Evolutionary conservation across 1,140 invertebrate genomes (phyloP).

Genomic region (Neodiprion pinetum): DNA sequence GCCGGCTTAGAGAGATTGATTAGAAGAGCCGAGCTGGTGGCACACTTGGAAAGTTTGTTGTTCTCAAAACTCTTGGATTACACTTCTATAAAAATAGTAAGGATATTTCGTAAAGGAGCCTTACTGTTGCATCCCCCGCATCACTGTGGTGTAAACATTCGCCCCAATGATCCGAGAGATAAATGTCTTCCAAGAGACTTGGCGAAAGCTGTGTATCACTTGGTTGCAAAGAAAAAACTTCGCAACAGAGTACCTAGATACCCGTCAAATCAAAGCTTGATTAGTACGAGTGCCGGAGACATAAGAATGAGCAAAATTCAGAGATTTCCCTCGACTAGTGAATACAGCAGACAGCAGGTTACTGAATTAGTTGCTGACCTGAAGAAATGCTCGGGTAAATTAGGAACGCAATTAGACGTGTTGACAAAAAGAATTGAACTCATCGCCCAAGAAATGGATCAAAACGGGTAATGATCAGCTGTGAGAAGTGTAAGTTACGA

Average conservation of each 20-base stretch:
- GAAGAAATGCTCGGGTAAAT: conserved; percentile 45
- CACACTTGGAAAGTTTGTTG: conserved; percentile 80
- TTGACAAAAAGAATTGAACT: conserved; percentile 43
- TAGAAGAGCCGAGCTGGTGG: conserved; percentile 80
- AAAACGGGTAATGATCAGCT: not conserved
- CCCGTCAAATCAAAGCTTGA: conserved; percentile 24
- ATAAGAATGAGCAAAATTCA: conserved; percentile 39
- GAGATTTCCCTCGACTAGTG: conserved; percentile 38
- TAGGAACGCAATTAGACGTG: conserved; percentile 41
- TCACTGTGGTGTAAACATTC: conserved; percentile 72
- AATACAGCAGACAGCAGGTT: conserved; percentile 42
- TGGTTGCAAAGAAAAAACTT: conserved; percentile 73
- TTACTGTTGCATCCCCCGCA: conserved; percentile 75
- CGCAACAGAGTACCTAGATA: conserved; percentile 60
- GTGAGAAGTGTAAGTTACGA: not conserved
- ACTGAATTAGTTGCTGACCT: conserved; percentile 45
- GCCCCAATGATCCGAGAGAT: conserved; percentile 82
- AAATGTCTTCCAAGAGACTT: conserved; percentile 77
- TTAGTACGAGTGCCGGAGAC: conserved; percentile 24
- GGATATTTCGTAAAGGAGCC: conserved; percentile 71
- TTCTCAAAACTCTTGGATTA: conserved; percentile 77
- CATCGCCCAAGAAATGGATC: conserved; percentile 40
- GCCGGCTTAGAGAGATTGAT: conserved; percentile 80
- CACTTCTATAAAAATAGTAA: conserved; percentile 69
- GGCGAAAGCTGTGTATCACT: conserved; percentile 73